Evolutionary conservation across 2,888 invertebrate genomes (phyloP).

Genomic region (Pharmacophagus antenor): DNA sequence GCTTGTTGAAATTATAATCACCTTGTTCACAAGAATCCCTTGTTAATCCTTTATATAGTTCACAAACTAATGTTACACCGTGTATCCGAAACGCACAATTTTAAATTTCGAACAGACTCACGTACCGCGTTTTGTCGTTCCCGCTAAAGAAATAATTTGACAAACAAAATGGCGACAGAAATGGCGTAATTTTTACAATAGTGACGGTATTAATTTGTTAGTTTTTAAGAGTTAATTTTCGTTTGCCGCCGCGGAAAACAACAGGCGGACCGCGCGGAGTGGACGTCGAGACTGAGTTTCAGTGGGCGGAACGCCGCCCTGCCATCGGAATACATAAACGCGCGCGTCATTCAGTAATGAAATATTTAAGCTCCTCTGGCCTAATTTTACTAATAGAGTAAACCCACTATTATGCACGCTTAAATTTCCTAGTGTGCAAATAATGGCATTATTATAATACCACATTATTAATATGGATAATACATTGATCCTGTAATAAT

Average conservation of each 20-base stretch:
- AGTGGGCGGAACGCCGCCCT: slow-evolving; percentile 72
- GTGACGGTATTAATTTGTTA: slow-evolving; percentile 35
- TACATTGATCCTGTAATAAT: too few relatives aligned
- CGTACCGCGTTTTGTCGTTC: slow-evolving; percentile 56
- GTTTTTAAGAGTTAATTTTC: slow-evolving; percentile 46
- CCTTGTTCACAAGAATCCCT: slow-evolving; percentile 61
- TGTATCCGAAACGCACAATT: slow-evolving; percentile 55
- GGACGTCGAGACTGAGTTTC: slow-evolving; percentile 78
- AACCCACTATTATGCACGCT: slow-evolving; percentile 6
- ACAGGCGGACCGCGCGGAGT: slow-evolving; percentile 81
- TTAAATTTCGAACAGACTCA: slow-evolving; percentile 54
- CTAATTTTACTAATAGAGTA: slow-evolving; percentile 35
- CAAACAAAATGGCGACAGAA: slow-evolving; percentile 39
- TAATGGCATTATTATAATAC: too few relatives aligned
- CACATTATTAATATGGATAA: too few relatives aligned
- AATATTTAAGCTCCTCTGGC: slow-evolving; percentile 42
- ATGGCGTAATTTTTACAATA: slow-evolving; percentile 39
- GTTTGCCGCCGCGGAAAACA: slow-evolving; percentile 56
- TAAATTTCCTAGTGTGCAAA: too few relatives aligned
- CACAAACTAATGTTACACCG: slow-evolving; percentile 48
- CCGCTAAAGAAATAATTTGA: slow-evolving; percentile 42
- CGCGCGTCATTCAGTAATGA: slow-evolving; percentile 62
- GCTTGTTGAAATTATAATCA: slow-evolving; percentile 26
- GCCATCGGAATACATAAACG: slow-evolving; percentile 46
- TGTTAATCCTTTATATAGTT: slow-evolving; percentile 50